Evolutionary conservation across 2,797 vertebrate genomes (phyloP).

Genomic region (Acanthurus tractus): DNA sequence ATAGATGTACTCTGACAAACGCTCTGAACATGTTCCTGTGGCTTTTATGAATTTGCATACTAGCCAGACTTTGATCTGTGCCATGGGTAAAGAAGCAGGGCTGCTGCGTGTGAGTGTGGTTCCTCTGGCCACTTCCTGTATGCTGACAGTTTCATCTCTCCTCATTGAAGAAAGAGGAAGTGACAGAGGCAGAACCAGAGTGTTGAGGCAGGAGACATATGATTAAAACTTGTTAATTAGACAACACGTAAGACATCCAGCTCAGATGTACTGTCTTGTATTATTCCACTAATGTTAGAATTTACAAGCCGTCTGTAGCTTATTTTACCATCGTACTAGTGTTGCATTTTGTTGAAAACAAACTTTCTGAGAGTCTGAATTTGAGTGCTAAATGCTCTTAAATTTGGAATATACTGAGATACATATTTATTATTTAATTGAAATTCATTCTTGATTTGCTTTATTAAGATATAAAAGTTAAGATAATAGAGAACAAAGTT

Average conservation of each 20-base stretch:
- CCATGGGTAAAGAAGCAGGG: not conserved
- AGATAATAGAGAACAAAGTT: too few species aligned
- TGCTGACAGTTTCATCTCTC: slow-evolving; percentile 41
- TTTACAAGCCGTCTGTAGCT: not conserved
- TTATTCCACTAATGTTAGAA: not conserved
- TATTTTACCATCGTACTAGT: not conserved
- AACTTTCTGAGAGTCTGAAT: not conserved
- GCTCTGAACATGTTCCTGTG: not conserved
- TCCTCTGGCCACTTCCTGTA: slow-evolving; percentile 70
- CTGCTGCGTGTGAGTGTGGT: slow-evolving; percentile 7
- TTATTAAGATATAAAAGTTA: too few species aligned
- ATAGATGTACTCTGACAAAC: not conserved
- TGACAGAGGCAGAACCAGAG: slow-evolving; percentile 55
- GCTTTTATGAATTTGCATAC: slow-evolving; percentile 56
- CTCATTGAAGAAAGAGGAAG: slow-evolving; percentile 69
- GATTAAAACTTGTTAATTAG: slow-evolving; percentile 19
- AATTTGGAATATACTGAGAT: too few species aligned
- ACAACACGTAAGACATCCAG: not conserved
- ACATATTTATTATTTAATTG: too few species aligned
- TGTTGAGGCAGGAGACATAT: not conserved
- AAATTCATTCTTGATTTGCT: too few species aligned
- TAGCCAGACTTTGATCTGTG: slow-evolving; percentile 49
- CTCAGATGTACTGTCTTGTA: not conserved
- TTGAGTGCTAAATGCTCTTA: too few species aligned
- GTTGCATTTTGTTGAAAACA: not conserved